These are phyloP conservation scores for Erpornis zantholeuca DNA, from an alignment of 2,113 vertebrate genomes.

Conservation along the genomic window DNA sequence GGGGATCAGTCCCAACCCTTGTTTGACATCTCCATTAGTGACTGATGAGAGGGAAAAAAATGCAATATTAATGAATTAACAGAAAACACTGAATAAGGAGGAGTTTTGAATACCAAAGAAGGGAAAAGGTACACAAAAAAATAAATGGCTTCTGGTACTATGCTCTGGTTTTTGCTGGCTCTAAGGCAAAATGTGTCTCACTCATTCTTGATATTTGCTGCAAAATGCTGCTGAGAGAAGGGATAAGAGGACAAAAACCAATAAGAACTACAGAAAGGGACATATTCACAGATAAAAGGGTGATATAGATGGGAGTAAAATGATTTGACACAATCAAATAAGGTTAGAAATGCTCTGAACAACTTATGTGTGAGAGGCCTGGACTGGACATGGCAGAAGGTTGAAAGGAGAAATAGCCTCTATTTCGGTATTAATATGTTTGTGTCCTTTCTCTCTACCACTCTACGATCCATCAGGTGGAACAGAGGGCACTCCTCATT, in stretches of 20 bases:
- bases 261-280: background rate
- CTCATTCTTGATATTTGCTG: background rate
- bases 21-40: background rate
- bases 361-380: background rate
- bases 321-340: background rate
- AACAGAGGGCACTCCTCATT: background rate
- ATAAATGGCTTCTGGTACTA: background rate
- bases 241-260: background rate
- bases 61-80: background rate
- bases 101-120: background rate
- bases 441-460: background rate
- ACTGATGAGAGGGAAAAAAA: background rate
- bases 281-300: background rate
- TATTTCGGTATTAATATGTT: background rate
- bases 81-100: background rate
- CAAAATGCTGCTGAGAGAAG: background rate
- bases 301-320: background rate
- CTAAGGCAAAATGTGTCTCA: background rate
- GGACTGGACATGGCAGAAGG: fast-evolving
- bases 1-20: background rate
- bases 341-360: background rate
- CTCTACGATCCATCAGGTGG: background rate
- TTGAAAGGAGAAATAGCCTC: background rate
- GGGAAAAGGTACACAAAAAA: background rate
- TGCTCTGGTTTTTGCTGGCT: background rate